Base-by-base conservation (phyloP, 2,888 invertebrate species). In the Physocephala rufipes region DNA sequence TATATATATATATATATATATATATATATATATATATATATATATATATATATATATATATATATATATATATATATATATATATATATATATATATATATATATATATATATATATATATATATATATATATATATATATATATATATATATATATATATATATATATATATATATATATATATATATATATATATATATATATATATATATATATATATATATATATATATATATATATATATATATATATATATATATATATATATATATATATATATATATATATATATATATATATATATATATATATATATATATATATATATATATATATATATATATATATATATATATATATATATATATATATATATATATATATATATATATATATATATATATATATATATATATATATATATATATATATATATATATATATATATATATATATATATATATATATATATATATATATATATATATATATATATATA, bases 41-140 rank as follows among this genome's bases (percentile, higher is more conserved):
- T 64, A 62, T 21, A 70, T 24, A 62, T 28, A 51, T 45, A 64
- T 64, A 63, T 19, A 47, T 21, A 24, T 19, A 62, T 61, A 68
- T 51, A 73, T 1, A 36, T n/a, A 71, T 55, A 70, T 45, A 70
- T 28, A 59, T 64, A 62, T 21, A 70, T 24, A 62, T 28, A 51
- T 45, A 64, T 64, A 63, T 19, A 47, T 21, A 24, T 19, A 62
- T 61, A 68, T 51, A 73, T 1, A 36, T n/a, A 71, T 55, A 70
- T 45, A 70, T 28, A 59, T 64, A 62, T 21, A 70, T 24, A 62
- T 28, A 51, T 45, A 64, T 64, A 63, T 19, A 47, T 21, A 24
- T 19, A 62, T 61, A 68, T 51, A 73, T 1, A 36, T n/a, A 71
- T 55, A 70, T 45, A 70, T 28, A 59, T 64, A 62, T 21, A 70